phyloP scores from a whole-genome alignment of 2,797 vertebrate genomes.

The Holocentrus rufus region DNA sequence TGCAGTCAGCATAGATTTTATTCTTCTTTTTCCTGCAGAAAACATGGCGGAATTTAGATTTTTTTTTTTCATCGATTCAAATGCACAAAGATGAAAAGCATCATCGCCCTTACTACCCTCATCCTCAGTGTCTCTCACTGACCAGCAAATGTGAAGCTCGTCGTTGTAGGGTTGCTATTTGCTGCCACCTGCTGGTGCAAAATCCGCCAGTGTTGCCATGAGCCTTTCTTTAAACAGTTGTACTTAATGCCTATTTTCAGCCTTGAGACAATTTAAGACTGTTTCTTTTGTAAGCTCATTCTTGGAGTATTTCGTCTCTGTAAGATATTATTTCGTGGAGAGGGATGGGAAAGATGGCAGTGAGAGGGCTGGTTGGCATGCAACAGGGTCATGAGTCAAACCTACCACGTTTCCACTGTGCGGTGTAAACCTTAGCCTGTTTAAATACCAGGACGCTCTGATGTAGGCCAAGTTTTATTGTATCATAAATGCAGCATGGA shows the following conservation, averaged over 20 bases:
- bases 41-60: too few species aligned
- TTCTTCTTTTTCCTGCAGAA: too few species aligned
- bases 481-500: neutral
- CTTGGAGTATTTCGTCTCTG: too few species aligned
- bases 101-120: neutral
- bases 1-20: neutral
- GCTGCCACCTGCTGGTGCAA: conserved; percentile 73
- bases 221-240: neutral
- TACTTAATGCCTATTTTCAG: neutral
- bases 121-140: neutral
- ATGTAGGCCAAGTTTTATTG: neutral
- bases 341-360: too few species aligned
- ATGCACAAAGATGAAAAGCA: too few species aligned
- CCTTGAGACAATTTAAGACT: too few species aligned
- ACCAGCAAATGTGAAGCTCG: neutral
- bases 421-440: neutral
- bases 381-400: too few species aligned
- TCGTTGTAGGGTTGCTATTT: conserved; percentile 43
- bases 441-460: neutral
- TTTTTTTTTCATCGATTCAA: too few species aligned
- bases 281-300: too few species aligned
- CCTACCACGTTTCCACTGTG: neutral
- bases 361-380: too few species aligned
- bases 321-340: too few species aligned
- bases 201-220: neutral